These are phyloP conservation scores for Drosophila saltans DNA, from an alignment of 1,140 invertebrate species.

Conservation along the genomic window DNA sequence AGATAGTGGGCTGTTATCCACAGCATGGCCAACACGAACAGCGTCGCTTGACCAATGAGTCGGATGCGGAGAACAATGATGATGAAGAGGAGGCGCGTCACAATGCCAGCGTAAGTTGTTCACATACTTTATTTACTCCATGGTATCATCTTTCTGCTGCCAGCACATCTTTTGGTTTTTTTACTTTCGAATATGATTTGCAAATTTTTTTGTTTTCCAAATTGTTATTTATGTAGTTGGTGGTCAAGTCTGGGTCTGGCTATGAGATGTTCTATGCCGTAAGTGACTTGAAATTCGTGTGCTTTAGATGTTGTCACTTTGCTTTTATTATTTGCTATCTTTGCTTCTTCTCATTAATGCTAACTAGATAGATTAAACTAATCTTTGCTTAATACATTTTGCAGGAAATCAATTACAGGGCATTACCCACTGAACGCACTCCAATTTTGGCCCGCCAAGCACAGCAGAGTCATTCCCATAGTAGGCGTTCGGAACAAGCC, in stretches of 20 bases:
- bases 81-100: constrained; percentile 51
- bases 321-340: constrained; percentile 25
- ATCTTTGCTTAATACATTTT: background rate
- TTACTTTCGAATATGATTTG: background rate
- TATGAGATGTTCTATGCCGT: constrained; percentile 61
- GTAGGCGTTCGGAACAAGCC: constrained; percentile 84
- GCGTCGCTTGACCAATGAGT: constrained; percentile 63
- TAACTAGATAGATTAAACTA: background rate
- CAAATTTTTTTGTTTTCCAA: constrained; percentile 31
- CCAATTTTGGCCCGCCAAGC: constrained; percentile 71
- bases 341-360: too few species aligned
- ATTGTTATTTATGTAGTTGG: constrained; percentile 39
- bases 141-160: background rate
- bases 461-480: background rate
- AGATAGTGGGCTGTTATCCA: constrained; percentile 87
- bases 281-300: background rate
- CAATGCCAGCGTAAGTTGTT: constrained; percentile 64
- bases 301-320: constrained; percentile 14
- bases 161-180: constrained; percentile 10
- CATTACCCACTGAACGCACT: constrained; percentile 81
- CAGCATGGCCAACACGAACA: constrained; percentile 59
- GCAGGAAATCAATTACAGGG: constrained; percentile 84
- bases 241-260: constrained; percentile 38
- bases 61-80: constrained; percentile 63
- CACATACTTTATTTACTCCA: too few species aligned